These are phyloP conservation scores for Saguinus midas DNA, from an alignment of 2,113 vertebrate species.

Conservation along the genomic window DNA sequence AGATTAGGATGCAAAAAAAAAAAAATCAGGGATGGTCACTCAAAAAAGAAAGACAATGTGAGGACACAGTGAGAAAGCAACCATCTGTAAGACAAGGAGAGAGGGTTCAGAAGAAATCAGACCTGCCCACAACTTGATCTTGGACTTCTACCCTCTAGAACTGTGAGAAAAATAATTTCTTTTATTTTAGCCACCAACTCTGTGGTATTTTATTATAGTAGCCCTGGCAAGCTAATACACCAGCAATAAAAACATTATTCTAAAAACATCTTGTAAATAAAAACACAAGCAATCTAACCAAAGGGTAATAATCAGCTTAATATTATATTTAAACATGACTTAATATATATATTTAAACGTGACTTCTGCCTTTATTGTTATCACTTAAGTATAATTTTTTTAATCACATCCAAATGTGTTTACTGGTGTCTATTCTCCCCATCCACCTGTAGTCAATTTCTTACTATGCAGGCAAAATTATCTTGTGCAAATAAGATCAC, in stretches of 20 bases:
- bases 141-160: background rate
- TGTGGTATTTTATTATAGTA: background rate
- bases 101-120: background rate
- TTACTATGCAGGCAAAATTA: background rate
- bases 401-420: background rate
- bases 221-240: background rate
- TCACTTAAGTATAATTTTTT: background rate
- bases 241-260: background rate
- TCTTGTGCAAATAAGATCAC: background rate
- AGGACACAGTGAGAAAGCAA: background rate
- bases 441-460: background rate
- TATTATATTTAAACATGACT: background rate
- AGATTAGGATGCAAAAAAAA: background rate
- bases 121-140: background rate
- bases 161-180: background rate
- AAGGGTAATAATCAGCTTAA: background rate
- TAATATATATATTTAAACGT: background rate
- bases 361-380: background rate
- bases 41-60: background rate
- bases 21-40: too few species aligned
- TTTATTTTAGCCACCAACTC: background rate
- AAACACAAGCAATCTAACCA: background rate
- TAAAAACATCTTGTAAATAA: background rate
- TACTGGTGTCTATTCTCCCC: background rate
- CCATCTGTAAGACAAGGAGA: background rate